Base-by-base conservation (phyloP, 2,797 vertebrate genomes). In the Myotis myotis region DNA sequence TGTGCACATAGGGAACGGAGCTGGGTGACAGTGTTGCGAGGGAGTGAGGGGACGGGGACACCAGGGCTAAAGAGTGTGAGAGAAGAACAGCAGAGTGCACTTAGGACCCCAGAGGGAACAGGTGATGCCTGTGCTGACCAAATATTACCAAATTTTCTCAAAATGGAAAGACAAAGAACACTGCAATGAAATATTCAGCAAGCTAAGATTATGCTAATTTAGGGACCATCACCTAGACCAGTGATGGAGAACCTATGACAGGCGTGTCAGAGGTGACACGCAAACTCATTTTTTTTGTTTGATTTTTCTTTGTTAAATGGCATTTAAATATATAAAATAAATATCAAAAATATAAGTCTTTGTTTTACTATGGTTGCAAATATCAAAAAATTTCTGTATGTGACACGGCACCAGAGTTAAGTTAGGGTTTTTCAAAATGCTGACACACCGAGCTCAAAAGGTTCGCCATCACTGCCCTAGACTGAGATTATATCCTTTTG, bases 181-280 rank as follows among this genome's bases (percentile, higher is more conserved):
- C 30, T 33, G 4, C 0, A 0, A 30, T 60, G 6, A 91, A 88
- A 41, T 83, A 36, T 72, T 88, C 60, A 62, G 47, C 81, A 85
- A 33, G 23, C 78, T 71, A 25, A 71, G 25, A 78, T 78, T 53
- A 85, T 22, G 53, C 20, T 91, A 74, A 9, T 66, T 81, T 92
- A 60, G 33, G 53, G 28, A 71, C 15, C 23, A 75, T 83, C 23
- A 71, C 20, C 2, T 55, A 44, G 44, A 44, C 38, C 38, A 38
- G 38, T 38, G 38, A 38, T 38, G 38, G 38, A 5, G 38, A 38
- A 38, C 38, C 38, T 38, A 38, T 38, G 38, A 38, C 38, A 38
- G 5, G 5, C 1, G 6, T 38, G 38, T 38, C 38, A 38, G 38
- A 38, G 38, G 38, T 38, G 38, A 38, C 38, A 38, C 5, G 38